Conservation (phyloP, 2,888 invertebrate genomes). For the Dasypolia templi region DNA sequence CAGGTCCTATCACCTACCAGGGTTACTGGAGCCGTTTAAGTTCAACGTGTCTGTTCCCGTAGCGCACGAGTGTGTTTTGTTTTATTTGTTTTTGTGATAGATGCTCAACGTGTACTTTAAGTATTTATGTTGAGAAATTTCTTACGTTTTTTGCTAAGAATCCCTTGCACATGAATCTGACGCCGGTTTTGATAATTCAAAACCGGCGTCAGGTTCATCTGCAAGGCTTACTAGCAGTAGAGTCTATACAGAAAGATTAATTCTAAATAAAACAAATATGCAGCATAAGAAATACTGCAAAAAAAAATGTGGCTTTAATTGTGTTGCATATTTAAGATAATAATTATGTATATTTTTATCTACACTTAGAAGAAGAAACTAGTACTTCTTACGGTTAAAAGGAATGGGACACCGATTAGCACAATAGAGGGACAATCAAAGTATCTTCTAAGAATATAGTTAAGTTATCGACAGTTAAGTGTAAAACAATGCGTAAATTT, state of each 20-base stretch:
- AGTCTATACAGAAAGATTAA: neutral
- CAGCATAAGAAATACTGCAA: neutral
- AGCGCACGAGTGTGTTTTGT: slow-evolving; percentile 23
- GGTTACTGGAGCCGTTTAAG: slow-evolving; percentile 37
- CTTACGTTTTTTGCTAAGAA: neutral
- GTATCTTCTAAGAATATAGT: neutral
- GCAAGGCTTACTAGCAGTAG: neutral
- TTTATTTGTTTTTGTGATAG: slow-evolving; percentile 15
- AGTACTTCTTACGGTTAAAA: neutral
- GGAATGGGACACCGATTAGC: neutral
- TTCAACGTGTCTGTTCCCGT: slow-evolving; percentile 20
- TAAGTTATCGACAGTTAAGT: neutral
- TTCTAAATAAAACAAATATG: too few species aligned
- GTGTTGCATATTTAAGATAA: neutral
- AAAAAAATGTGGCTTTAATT: neutral
- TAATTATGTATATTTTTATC: neutral
- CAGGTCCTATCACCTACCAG: slow-evolving; percentile 17
- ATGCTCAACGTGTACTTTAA: neutral
- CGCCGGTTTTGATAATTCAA: too few species aligned
- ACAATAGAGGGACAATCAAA: neutral
- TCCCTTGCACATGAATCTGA: too few species aligned
- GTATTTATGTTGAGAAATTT: neutral
- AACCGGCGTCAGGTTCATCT: neutral
- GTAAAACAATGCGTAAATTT: slow-evolving; percentile 46
- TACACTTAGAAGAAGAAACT: neutral